Conservation (phyloP, 2,888 invertebrate genomes). For the Charanyca ferruginea region DNA sequence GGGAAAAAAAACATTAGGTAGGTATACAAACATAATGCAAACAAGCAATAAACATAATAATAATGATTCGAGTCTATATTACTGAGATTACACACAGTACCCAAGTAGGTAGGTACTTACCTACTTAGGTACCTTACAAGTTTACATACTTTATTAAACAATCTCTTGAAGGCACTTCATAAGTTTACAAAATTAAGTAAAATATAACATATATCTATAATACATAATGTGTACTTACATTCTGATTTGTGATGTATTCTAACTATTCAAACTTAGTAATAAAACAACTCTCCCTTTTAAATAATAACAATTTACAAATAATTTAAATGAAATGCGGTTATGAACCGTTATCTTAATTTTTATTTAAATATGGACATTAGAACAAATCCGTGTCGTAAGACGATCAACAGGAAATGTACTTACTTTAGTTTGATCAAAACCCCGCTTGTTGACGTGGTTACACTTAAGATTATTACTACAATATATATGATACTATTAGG, state of each 20-base stretch:
- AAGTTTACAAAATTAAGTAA: constrained; percentile 28
- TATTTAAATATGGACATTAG: constrained; percentile 11
- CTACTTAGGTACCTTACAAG: constrained; percentile 59
- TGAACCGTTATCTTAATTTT: constrained; percentile 12
- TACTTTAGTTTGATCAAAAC: constrained; percentile 27
- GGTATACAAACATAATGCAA: constrained; percentile 30
- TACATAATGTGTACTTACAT: constrained; percentile 38
- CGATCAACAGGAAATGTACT: constrained; percentile 28
- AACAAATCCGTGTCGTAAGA: constrained; percentile 9
- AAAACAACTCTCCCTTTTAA: constrained; percentile 31
- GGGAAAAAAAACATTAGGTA: constrained; percentile 48
- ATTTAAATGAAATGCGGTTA: constrained; percentile 21
- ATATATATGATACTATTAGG: not conserved
- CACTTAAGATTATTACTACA: constrained; percentile 12
- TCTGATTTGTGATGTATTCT: constrained; percentile 16
- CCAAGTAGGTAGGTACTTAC: constrained; percentile 55
- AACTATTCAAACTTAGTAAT: constrained; percentile 23
- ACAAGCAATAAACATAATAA: constrained; percentile 43
- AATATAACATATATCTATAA: constrained; percentile 31
- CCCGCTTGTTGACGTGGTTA: constrained; percentile 7
- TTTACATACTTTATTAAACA: constrained; percentile 59
- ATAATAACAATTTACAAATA: constrained; percentile 43
- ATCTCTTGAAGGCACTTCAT: constrained; percentile 68
- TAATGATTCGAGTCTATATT: constrained; percentile 58
- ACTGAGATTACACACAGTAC: constrained; percentile 70